phyloP scores from a whole-genome alignment of 2,797 vertebrate species.

The Pantherophis alleghaniensis region DNA sequence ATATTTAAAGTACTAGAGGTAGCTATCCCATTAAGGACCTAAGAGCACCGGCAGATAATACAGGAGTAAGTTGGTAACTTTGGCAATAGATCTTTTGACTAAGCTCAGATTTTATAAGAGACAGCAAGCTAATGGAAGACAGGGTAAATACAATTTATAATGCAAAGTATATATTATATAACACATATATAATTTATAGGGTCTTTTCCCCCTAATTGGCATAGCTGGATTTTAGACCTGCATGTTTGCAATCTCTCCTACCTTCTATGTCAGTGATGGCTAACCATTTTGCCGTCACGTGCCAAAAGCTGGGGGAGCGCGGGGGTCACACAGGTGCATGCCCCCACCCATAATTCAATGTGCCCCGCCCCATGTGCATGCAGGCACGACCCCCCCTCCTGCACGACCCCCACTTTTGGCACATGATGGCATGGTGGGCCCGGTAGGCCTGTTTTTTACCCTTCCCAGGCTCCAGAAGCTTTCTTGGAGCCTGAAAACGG shows the following conservation, averaged over 20 bases:
- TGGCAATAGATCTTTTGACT: not conserved
- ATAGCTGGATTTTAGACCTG: not conserved
- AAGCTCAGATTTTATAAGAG: not conserved
- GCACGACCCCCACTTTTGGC: too few species aligned
- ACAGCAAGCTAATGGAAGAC: not conserved
- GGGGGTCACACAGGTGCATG: too few species aligned
- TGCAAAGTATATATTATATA: not conserved
- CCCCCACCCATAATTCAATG: too few species aligned
- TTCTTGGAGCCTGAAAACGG: too few species aligned
- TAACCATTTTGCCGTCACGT: too few species aligned
- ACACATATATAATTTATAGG: not conserved
- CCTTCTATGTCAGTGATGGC: not conserved
- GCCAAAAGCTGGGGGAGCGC: too few species aligned
- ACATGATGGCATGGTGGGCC: too few species aligned
- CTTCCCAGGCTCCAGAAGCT: too few species aligned
- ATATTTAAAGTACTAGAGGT: not conserved
- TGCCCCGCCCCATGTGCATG: too few species aligned
- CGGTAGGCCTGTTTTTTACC: too few species aligned
- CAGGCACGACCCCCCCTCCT: too few species aligned
- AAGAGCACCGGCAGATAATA: not conserved
- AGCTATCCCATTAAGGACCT: not conserved
- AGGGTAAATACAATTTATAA: not conserved
- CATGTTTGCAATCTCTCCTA: not conserved
- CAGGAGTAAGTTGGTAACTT: not conserved
- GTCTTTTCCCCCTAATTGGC: accelerated